Evolutionary conservation across 2,888 invertebrate genomes (phyloP).

Genomic region (Noctua janthe): DNA sequence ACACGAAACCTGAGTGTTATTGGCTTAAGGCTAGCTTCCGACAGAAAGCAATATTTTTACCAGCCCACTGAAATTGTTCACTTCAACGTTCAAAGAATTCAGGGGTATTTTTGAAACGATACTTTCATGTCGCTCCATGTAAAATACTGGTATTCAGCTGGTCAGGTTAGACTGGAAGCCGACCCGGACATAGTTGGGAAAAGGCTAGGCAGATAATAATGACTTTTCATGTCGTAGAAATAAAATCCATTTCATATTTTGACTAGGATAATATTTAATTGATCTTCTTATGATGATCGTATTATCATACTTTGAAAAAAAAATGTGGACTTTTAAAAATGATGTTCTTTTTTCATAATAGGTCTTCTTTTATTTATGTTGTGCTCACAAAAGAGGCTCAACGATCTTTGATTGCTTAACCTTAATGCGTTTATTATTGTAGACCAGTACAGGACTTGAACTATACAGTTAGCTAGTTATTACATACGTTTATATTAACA

Average conservation of each 20-base stretch:
- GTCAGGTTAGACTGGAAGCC: background rate
- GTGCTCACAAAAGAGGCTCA: background rate
- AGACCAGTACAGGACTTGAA: background rate
- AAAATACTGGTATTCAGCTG: background rate
- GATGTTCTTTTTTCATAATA: background rate
- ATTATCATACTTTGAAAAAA: background rate
- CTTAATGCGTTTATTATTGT: too few relatives aligned
- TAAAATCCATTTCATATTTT: background rate
- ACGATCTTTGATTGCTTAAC: background rate
- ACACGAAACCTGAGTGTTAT: slow-evolving; percentile 52
- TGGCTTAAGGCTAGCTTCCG: slow-evolving; percentile 52
- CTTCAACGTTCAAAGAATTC: background rate
- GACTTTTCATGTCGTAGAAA: background rate
- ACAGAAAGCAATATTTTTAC: slow-evolving; percentile 41
- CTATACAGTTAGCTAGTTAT: background rate
- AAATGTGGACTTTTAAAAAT: too few relatives aligned
- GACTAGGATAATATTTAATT: background rate
- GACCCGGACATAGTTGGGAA: background rate
- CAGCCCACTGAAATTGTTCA: slow-evolving; percentile 15
- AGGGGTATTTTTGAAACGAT: background rate
- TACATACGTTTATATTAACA: background rate
- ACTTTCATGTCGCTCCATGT: background rate
- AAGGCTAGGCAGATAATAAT: background rate
- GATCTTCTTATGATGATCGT: background rate
- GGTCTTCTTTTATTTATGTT: background rate